Base-by-base conservation (phyloP, 2,888 invertebrate species). In the Junonia oenone region DNA sequence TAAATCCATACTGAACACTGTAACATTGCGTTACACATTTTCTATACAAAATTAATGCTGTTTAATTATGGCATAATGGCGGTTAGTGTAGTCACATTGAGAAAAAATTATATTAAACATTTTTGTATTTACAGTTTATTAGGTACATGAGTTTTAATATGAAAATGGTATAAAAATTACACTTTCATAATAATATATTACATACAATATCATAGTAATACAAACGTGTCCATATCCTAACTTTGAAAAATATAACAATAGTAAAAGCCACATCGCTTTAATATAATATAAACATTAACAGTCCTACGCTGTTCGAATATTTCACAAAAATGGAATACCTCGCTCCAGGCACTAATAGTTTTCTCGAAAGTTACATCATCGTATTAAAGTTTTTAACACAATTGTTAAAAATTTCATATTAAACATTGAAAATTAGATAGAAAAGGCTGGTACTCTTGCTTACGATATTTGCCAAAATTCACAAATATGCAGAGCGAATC, bases 81-180 rank as follows among this genome's bases (percentile, higher is more conserved):
- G 73, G 83, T 87, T 88, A 88, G 83, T 86, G 76, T 80, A 78
- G 73, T 85, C 77, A 83, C 85, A 82, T 87, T 86, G 79, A 87
- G 87, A 87, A 83, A 78, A 78, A 86, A 80, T 83, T 82, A 84
- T 81, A 84, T 82, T 86, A 83, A 83, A 83, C 79, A 81, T 83
- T 83, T 75, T 63, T 47, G 48, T 78, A 79, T 89, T 88, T 89
- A 89, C 88, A 90, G 75, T 77, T 87, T 46, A 78, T 83, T 84
- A 89, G 88, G 85, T 89, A 90, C 87, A 88, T 76, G 83, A 88
- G 83, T 85, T 87, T 85, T 75, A 74, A 85, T 90, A 89, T 84
- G 88, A 88, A 90, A 89, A 86, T 83, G 79, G 90, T 90, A 90
- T 87, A 89, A 90, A 90, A 89, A 88, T 88, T 89, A 89, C 89